Evolutionary conservation across 2,113 vertebrate genomes (phyloP), one percentile per base, ranked within the genome.

Genomic region (Tupaia chinensis): DNA sequence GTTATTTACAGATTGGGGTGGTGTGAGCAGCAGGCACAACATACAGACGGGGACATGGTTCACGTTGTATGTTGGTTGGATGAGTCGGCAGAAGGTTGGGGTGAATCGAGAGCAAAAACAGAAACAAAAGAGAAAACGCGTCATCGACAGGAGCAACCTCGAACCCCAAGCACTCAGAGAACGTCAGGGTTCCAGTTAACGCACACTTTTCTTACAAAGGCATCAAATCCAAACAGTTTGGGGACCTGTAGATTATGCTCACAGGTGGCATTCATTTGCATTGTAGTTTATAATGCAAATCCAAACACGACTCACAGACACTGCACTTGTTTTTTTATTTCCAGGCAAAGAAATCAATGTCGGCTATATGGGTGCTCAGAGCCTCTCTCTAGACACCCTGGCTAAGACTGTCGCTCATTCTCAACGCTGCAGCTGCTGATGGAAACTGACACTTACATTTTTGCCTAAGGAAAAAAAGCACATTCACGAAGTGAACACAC

Each of bases 11-110:
- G 89, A 97, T 94, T 97, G 93, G 97, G 95, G 74, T 91, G 96
- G 78, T 93, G 98, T 98, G 98, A 98, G 98, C 98, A 95, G 98
- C 98, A 98, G 98, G 98, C 93, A 82, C 98, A 98, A 98, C 98
- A 99, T 97, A 98, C 98, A 98, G 98, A 98, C 98, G 98, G 98
- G 98, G 98, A 98, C 98, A 99, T 98, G 98, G 87, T 98, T 98
- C 99, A 97, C 98, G 97, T 98, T 98, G 99, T 98, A 98, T 99
- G 99, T 99, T 99, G 98, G 98, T 99, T 99, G 98, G 97, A 98
- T 98, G 99, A 98, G 98, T 98, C 99, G 98, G 98, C 98, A 98
- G 98, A 98, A 98, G 98, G 98, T 98, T 72, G 98, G 97, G 98
- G 97, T 95, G 98, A 98, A 97, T 97, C 98, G 98, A 97, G 98